Conservation (phyloP, 2,888 invertebrate genomes). For the Dexiosoma caninum region DNA sequence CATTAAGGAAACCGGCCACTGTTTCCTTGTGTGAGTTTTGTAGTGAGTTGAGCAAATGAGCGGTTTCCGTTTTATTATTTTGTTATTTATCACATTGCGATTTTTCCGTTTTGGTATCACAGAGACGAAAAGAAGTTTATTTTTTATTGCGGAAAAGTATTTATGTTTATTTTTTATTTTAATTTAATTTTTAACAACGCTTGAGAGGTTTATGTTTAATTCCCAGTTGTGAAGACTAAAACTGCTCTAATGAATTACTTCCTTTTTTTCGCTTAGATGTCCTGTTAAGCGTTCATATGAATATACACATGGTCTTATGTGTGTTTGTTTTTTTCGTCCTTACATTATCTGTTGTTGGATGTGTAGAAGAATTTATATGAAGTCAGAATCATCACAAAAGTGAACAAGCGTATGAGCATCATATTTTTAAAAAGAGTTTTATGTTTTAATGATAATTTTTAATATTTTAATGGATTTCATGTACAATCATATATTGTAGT, state of each 20-base stretch:
- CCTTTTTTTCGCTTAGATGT: conserved; percentile 44
- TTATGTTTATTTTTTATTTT: conserved; percentile 42
- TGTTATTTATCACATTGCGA: neutral
- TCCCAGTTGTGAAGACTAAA: conserved; percentile 48
- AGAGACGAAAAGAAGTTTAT: conserved; percentile 47
- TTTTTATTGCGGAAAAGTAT: conserved; percentile 39
- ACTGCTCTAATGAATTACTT: conserved; percentile 57
- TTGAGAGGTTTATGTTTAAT: conserved; percentile 40
- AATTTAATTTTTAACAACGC: conserved; percentile 48
- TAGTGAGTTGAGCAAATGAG: conserved; percentile 63
- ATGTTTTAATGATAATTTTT: conserved; percentile 55
- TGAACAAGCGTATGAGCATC: conserved; percentile 15
- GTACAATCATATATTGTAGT: neutral
- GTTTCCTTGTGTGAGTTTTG: conserved; percentile 19
- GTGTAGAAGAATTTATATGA: conserved; percentile 5
- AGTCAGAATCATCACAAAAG: conserved; percentile 5
- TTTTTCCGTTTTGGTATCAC: conserved; percentile 9
- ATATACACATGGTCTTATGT: conserved; percentile 25
- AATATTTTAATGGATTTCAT: conserved; percentile 56
- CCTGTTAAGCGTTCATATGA: conserved; percentile 48
- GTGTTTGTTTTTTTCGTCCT: neutral
- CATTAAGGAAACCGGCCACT: conserved; percentile 34
- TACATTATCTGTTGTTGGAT: neutral
- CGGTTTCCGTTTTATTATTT: conserved; percentile 56
- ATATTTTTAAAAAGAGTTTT: conserved; percentile 29